Percentiles rank a stretch among this genome's conserved stretches.
Evolutionary conservation across 2,113 vertebrate genomes (phyloP).

Genomic region (Scortum barcoo): DNA sequence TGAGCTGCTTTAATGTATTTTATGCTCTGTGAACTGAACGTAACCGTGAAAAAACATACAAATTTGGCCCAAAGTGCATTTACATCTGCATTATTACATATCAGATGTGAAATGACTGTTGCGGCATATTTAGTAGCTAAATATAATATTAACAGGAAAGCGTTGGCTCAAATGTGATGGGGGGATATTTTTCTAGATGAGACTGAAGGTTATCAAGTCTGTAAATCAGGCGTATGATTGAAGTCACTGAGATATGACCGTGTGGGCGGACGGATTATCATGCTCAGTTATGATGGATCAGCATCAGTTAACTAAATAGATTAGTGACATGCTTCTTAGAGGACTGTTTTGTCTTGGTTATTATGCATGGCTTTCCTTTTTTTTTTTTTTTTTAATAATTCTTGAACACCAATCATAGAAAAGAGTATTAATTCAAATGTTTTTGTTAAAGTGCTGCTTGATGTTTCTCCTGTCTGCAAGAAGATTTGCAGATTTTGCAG

Average conservation of each 20-base stretch:
- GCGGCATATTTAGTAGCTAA: not conserved
- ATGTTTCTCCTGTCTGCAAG: not conserved
- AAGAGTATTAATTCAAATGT: not conserved
- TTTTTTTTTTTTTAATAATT: not conserved
- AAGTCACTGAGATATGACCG: slow-evolving; percentile 42
- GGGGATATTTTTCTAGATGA: not conserved
- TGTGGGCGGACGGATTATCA: slow-evolving; percentile 22
- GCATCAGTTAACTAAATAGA: not conserved
- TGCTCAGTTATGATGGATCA: not conserved
- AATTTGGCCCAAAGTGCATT: not conserved
- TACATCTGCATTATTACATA: not conserved
- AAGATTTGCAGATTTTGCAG: not conserved
- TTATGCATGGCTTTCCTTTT: not conserved
- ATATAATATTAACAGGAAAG: not conserved
- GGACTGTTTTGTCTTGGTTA: not conserved
- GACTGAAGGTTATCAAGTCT: slow-evolving; percentile 10
- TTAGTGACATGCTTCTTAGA: not conserved
- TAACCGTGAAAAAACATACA: not conserved
- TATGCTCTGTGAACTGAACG: not conserved
- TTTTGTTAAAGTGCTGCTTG: not conserved
- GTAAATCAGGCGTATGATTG: slow-evolving; percentile 32
- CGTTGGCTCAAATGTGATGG: not conserved
- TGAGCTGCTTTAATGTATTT: not conserved
- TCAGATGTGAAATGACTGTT: not conserved
- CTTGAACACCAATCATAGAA: not conserved